These are phyloP conservation scores for Galeruca laticollis DNA, from an alignment of 2,888 invertebrate species.

Conservation along the genomic window DNA sequence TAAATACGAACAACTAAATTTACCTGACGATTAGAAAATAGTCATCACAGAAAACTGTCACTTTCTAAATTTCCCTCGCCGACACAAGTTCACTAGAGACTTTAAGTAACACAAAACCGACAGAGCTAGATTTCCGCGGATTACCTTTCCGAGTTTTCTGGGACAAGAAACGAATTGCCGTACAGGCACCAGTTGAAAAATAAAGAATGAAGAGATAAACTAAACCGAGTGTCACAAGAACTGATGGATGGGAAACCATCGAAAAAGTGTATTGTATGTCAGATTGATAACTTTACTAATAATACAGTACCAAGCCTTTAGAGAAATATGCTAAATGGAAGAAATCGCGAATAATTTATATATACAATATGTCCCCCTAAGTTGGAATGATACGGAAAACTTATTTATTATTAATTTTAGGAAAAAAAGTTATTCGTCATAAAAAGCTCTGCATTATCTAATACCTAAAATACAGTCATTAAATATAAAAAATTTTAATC, in stretches of 20 bases:
- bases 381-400: no score
- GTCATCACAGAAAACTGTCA: slow-evolving; percentile 2
- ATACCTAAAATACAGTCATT: no score
- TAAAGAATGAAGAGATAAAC: slow-evolving; percentile 17
- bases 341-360: no score
- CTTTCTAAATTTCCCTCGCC: slow-evolving; percentile 27
- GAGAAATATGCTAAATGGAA: no score
- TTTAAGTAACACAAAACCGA: slow-evolving; percentile 28
- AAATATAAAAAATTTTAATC: no score
- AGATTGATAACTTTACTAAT: slow-evolving; percentile 1
- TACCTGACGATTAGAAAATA: slow-evolving; percentile 21
- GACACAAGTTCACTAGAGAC: slow-evolving; percentile 22
- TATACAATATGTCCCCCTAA: no score
- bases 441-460: no score
- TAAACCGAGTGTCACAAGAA: slow-evolving; percentile 6
- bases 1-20: background rate
- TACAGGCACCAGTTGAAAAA: slow-evolving; percentile 8
- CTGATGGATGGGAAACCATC: slow-evolving; percentile 29
- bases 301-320: background rate
- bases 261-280: slow-evolving; percentile 10
- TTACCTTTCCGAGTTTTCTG: slow-evolving; percentile 26
- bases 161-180: slow-evolving; percentile 27
- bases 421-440: no score
- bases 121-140: slow-evolving; percentile 26
- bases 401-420: no score